phyloP scores from a whole-genome alignment of 2,113 vertebrate species.

The Leuciscus idus region DNA sequence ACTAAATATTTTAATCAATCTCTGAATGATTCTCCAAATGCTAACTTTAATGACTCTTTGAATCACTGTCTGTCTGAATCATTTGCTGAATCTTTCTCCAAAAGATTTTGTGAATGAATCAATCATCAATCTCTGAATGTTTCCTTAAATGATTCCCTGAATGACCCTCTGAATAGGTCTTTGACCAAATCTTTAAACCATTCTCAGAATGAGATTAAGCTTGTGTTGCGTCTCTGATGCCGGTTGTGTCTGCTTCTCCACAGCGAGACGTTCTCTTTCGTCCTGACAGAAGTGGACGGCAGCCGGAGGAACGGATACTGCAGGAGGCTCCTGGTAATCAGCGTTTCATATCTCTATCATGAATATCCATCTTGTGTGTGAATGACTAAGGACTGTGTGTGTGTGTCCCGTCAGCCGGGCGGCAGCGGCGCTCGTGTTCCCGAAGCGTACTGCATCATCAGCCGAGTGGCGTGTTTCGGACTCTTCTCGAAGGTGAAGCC shows the following conservation, averaged over 20 bases:
- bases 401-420: conserved; percentile 73
- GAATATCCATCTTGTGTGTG: background rate
- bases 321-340: conserved; percentile 85
- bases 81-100: too few species aligned
- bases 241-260: background rate
- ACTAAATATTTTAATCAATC: background rate
- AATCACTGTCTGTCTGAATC: background rate
- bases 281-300: conserved; percentile 92
- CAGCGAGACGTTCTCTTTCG: conserved; percentile 96
- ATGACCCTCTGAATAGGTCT: background rate
- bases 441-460: conserved; percentile 95
- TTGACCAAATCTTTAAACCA: too few species aligned
- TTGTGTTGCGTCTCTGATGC: too few species aligned
- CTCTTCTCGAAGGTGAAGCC: conserved; percentile 88
- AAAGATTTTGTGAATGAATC: too few species aligned
- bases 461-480: conserved; percentile 90
- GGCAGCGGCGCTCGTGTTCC: conserved; percentile 86
- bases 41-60: background rate
- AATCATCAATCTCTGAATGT: too few species aligned
- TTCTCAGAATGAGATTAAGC: too few species aligned
- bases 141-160: too few species aligned
- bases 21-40: background rate
- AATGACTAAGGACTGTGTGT: too few species aligned
- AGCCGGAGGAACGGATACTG: conserved; percentile 96
- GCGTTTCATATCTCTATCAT: background rate